Base-by-base conservation (phyloP, 2,888 invertebrate species). In the Meteorus cinctellus region DNA sequence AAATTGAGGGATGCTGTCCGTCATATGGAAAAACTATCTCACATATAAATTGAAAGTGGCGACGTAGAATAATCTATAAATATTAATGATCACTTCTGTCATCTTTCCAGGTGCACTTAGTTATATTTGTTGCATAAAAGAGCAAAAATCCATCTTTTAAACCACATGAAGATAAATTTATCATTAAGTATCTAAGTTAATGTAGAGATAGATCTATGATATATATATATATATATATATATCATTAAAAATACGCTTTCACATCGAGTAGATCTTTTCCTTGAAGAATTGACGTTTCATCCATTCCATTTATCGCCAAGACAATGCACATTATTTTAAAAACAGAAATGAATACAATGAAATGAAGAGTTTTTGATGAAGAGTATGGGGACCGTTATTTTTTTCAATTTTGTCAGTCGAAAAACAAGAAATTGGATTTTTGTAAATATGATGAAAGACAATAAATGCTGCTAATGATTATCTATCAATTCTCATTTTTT, bases 1-100 rank as follows among this genome's bases (percentile, higher is more conserved):
- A 94, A 94, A 88, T 87, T 94, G 29, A 93, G 93, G 86, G 93
- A 94, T 85, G 91, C 93, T 68, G 91, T 92, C 69, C 89, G 92
- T 81, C 94, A 94, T 84, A 92, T 93, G 84, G 93, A 93, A 81
- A 92, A 90, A 84, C 86, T 92, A 36, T 82, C 85, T 19, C 84
- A 79, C 75, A 74, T 75, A 69, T 83, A 65, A 82, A 59, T 55
- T 19, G 45, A 6, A 27, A 55, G 24, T 51, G 45, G 68, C 48
- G 69, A 67, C 73, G 60, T 24, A 75, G 12, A 75, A 76, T 24
- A 51, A 70, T 36, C 70, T 60, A 73, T 59, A 72, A 75, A 59
- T 66, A 36, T 34, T 68, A 72, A 79, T 27, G 59, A 63, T 63
- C 59, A 80, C 74, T 65, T 77, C 65, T 60, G 27, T 65, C 71